A percentile compares a stretch with the other conserved stretches of the same genome.
phyloP scores from a whole-genome alignment of 1,140 invertebrate species.

The Zelostemma sp. region DNA sequence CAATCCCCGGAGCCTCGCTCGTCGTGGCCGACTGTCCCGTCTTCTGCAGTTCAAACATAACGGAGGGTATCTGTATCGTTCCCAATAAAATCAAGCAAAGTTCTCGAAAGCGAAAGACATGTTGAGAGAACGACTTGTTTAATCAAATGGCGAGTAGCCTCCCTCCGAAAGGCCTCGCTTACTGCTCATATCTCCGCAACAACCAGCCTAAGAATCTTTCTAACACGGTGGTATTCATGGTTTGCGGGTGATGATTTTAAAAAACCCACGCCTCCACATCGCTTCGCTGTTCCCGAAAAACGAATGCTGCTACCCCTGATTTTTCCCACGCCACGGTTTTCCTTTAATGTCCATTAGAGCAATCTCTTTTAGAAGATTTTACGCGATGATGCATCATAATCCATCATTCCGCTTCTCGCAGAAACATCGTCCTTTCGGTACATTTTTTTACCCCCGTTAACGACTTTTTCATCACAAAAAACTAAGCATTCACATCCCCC shows the following conservation, averaged over 20 bases:
- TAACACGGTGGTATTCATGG: conserved; percentile 17
- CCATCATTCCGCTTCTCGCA: conserved; percentile 1
- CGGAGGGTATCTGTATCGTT: conserved; percentile 80
- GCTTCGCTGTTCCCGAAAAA: neutral
- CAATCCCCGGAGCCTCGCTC: conserved; percentile 83
- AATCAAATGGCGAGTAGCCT: conserved; percentile 13
- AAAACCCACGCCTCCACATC: no score
- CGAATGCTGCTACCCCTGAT: no score
- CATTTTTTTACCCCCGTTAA: conserved; percentile 6
- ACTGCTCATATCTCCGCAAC: conserved; percentile 15
- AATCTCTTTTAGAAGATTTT: neutral
- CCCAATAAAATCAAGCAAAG: conserved; percentile 50
- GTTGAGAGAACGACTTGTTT: conserved; percentile 15
- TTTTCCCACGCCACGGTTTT: no score
- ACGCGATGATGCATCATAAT: neutral
- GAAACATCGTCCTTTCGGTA: neutral
- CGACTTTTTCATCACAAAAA: conserved; percentile 4
- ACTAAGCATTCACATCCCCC: neutral
- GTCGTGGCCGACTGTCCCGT: conserved; percentile 87
- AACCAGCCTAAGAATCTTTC: conserved; percentile 9
- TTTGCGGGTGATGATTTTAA: neutral
- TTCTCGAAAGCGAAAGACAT: conserved; percentile 31
- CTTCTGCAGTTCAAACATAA: conserved; percentile 90
- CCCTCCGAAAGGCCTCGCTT: conserved; percentile 26
- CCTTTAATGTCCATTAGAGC: no score